Evolutionary conservation across 1,140 invertebrate genomes (phyloP), one percentile per base, ranked within the genome.

Genomic region (Macrostomum lignano): DNA sequence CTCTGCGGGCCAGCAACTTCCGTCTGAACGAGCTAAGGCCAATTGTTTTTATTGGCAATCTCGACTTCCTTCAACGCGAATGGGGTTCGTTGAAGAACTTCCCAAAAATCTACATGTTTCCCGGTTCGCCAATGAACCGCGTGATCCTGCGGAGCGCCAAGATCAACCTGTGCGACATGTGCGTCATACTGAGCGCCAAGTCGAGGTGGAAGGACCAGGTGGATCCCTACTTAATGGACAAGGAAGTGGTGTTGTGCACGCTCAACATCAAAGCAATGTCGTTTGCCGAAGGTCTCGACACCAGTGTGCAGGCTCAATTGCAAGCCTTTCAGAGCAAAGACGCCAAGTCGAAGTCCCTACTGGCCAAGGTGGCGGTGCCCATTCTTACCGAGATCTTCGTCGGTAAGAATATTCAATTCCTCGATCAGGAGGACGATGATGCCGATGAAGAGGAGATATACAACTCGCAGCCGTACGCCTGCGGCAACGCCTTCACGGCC

Each of bases 211-310:
- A 14, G 10, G 41, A 40, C 19, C n/a, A n/a, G n/a, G 39, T 44
- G 29, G 32, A 36, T 21, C 35, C 38, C 6, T 21, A 29, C 31
- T 66, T 94, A 57, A 82, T 81, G 39, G 86, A 94, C 63, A 94
- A 94, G 63, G 84, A 93, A 62, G 82, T 86, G 42, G 93, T 94
- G 52, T 65, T 94, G 49, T 84, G 84, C 45, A 88, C 81, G 42
- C 66, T 94, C 35, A 94, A 94, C 64, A 93, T 94, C 55, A 94
- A 94, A 65, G 84, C 82, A 17, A 91, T 91, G 81, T 86, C 81
- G 33, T 88, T 91, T n/a, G n/a, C n/a, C n/a, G n/a, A n/a, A n/a
- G n/a, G n/a, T n/a, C n/a, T n/a, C n/a, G n/a, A n/a, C n/a, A n/a
- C n/a, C n/a, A n/a, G n/a, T n/a, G n/a, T n/a, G n/a, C n/a, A n/a